Conservation (phyloP, 2,113 vertebrate genomes). For the Sinocyclocheilus anophthalmus region DNA sequence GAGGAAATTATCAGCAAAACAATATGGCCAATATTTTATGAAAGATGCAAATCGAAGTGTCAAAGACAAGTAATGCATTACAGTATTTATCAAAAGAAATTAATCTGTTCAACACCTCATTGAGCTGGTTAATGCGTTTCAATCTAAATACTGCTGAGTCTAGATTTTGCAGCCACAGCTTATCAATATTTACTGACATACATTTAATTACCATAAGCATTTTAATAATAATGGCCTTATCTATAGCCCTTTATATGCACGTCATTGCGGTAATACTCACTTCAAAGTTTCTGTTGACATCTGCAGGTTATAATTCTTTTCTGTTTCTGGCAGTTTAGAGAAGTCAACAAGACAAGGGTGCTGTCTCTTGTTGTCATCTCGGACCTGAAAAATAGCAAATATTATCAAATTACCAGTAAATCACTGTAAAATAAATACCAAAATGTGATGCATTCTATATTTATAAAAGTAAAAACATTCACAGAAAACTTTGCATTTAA, state of each 20-base stretch:
- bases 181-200: slow-evolving; percentile 60
- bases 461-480: not conserved
- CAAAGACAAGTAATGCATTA: slow-evolving; percentile 7
- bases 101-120: not conserved
- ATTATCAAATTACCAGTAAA: not conserved
- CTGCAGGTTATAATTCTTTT: slow-evolving; percentile 97
- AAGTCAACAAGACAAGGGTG: slow-evolving; percentile 98
- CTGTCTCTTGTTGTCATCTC: slow-evolving; percentile 97
- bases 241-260: slow-evolving; percentile 39
- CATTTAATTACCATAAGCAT: slow-evolving; percentile 59
- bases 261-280: slow-evolving; percentile 72
- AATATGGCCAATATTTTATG: not conserved
- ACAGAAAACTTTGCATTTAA: too few relatives aligned
- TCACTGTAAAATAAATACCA: not conserved
- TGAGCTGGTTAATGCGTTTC: not conserved
- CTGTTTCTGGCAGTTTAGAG: slow-evolving; percentile 92
- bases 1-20: not conserved
- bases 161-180: slow-evolving; percentile 45
- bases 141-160: slow-evolving; percentile 37
- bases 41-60: not conserved
- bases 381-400: slow-evolving; percentile 76
- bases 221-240: slow-evolving; percentile 60
- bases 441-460: not conserved
- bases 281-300: slow-evolving; percentile 99
- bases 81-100: not conserved